Base-by-base conservation (phyloP, 2,888 invertebrate genomes). In the Pharmacophagus antenor region DNA sequence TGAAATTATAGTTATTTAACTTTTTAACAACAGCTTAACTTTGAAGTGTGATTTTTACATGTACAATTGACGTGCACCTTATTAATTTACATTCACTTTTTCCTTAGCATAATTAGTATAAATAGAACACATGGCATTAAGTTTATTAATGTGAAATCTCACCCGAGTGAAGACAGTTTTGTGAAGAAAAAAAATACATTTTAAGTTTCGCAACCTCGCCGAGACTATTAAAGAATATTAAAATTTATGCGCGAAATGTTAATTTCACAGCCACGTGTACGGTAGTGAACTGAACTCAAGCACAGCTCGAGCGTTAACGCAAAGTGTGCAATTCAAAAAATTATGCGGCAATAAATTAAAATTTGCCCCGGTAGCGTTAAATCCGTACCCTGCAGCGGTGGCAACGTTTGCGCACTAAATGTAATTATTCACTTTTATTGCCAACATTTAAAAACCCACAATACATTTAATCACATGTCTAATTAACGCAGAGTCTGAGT, bases 311-410 rank as follows among this genome's bases (percentile, higher is more conserved):
- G 49, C 54, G 49, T 54, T 42, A 50, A 54, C 54, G 59, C 54
- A 44, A 59, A 59, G 59, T 55, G 49, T 17, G 25, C 59, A 59
- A 42, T 54, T 59, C 59, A 55, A 54, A 59, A 54, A 59, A 54
- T 55, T 54, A 59, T 59, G 49, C 59, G 42, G 49, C 48, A 49
- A 59, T 50, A 59, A 58, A 58, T 58, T 58, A 52, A 58, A 58
- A 58, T 58, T 58, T 58, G 37, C 37, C 47, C 52, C n/a, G 37
- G 46, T 27, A 52, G 53, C 53, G 48, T 50, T 49, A 59, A 59
- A 55, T 44, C 54, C 44, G 54, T 25, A 42, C 41, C 31, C 42
- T 44, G 42, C 44, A 49, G 31, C 27, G 21, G 31, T 49, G 42
- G 54, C 59, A 53, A 54, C 48, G 54, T 54, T 54, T 59, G 54